These are phyloP conservation scores for Steinernema khuongi DNA, from an alignment of 1,140 invertebrate species.

Conservation along the genomic window DNA sequence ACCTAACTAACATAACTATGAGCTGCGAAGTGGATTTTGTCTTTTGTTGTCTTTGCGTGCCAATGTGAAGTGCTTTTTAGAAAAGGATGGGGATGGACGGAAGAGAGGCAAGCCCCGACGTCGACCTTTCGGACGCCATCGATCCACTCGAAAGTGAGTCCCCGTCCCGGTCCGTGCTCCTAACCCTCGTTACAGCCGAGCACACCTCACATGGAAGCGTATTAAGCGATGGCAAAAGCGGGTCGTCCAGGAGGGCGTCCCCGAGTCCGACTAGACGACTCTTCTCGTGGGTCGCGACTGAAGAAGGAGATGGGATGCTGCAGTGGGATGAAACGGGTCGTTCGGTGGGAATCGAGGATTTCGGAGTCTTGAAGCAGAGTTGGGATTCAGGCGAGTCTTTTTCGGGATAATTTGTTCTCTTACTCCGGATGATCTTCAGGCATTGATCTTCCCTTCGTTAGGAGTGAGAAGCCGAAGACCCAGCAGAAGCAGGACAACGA, in stretches of 20 bases:
- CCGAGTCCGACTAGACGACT: background rate
- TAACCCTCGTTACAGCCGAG: background rate
- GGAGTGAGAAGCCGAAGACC: no score
- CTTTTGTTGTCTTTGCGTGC: no score
- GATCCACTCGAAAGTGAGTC: background rate
- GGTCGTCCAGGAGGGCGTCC: background rate
- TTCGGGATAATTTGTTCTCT: no score
- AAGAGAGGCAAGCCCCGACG: background rate
- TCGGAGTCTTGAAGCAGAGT: background rate
- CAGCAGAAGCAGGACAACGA: no score
- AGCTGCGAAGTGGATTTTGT: no score
- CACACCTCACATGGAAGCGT: background rate
- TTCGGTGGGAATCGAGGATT: background rate
- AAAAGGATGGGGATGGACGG: background rate
- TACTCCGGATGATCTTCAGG: no score
- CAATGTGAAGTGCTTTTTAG: no score
- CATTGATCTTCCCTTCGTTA: no score
- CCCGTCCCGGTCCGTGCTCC: background rate
- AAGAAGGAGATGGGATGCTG: background rate
- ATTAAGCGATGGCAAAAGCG: constrained; percentile 2
- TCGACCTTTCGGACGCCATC: background rate
- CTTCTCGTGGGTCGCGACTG: background rate
- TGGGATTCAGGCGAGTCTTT: background rate
- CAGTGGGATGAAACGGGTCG: background rate
- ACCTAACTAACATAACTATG: no score